Evolutionary conservation across 2,797 vertebrate species (phyloP), one percentile per base, ranked within the genome.

Genomic region (Sebastes diaconus): DNA sequence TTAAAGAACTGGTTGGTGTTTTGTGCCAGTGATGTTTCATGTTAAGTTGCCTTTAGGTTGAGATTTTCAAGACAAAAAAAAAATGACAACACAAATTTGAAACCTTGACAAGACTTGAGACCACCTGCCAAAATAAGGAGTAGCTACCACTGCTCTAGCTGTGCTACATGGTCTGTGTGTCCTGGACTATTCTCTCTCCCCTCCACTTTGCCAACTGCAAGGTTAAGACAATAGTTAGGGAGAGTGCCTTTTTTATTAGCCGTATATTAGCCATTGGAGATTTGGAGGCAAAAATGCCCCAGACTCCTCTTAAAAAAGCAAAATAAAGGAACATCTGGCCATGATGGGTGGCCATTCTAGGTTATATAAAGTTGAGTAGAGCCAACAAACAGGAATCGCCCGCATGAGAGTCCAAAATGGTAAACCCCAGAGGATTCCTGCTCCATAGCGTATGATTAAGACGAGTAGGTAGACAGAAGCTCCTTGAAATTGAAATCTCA

Each of bases 401-500:
- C 84, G 76, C 74, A 86, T 83, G 86, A 85, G 63, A 85, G 76
- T 84, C 75, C 84, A 80, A 76, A 88, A 84, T 79, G 60, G 79
- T 90, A 88, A 92, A 86, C 69, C 78, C 46, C 83, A 42, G 70
- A 78, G 71, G 87, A 93, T 90, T 86, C 61, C 73, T 73, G 60
- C 79, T 90, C 86, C 76, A 88, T 91, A 75, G 84, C 70, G 72
- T 83, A 68, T 70, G 84, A 93, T 93, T 93, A 91, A 75, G 77
- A 88, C 67, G 36, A 73, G 52, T 36, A 78, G 73, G 73, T 74
- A 87, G 55, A 90, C 79, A 91, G 86, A 92, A 93, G 89, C 90
- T 79, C 90, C 92, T 84, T 87, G 84, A 95, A 95, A 96, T 93
- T 94, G 75, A 92, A 95, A 94, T 94, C 84, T 85, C 86, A 93